Evolutionary conservation across 2,888 invertebrate species (phyloP).

Genomic region (Hydrotaea diabolus): DNA sequence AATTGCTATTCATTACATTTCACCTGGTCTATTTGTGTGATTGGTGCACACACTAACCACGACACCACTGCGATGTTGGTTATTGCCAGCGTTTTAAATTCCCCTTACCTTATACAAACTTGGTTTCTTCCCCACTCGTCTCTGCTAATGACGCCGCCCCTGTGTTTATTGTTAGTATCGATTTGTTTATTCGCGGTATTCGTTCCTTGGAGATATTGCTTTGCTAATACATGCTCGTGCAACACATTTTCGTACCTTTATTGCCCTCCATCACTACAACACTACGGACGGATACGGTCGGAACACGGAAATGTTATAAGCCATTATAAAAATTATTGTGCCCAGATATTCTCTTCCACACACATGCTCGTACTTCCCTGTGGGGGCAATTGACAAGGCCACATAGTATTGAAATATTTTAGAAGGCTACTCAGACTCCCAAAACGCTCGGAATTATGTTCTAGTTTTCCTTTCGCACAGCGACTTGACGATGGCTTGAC

Average conservation of each 20-base stretch:
- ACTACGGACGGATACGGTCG: not conserved
- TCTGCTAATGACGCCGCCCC: not conserved
- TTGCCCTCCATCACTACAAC: not conserved
- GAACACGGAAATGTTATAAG: conserved; percentile 56
- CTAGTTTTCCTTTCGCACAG: no score
- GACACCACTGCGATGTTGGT: no score
- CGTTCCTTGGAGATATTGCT: conserved; percentile 7
- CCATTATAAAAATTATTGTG: conserved; percentile 52
- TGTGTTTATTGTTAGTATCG: not conserved
- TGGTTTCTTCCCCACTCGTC: no score
- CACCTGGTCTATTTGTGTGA: no score
- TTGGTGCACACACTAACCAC: no score
- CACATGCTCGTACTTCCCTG: conserved; percentile 8
- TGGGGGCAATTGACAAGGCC: no score
- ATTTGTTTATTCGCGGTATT: conserved; percentile 23
- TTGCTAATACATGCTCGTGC: not conserved
- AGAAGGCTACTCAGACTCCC: no score
- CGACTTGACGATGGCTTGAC: no score
- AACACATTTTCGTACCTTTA: not conserved
- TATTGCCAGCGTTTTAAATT: no score
- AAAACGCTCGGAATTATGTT: conserved; percentile 3
- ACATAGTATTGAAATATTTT: no score
- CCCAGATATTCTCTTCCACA: conserved; percentile 16
- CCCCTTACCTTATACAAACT: no score
- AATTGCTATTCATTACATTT: no score